These are phyloP conservation scores for Chymomyza fuscimana DNA, from an alignment of 2,888 invertebrate genomes.

Conservation along the genomic window DNA sequence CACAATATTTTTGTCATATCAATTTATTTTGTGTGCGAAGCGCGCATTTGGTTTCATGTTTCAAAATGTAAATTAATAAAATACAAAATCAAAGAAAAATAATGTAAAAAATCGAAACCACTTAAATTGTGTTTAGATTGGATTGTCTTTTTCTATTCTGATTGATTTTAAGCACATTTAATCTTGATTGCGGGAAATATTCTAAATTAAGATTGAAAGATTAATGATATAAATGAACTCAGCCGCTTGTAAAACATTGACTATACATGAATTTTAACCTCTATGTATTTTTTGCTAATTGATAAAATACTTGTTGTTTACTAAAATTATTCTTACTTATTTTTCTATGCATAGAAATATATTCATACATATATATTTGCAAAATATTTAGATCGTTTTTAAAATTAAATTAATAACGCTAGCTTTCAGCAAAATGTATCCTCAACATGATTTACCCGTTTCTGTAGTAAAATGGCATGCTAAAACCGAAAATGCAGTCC, in stretches of 20 bases:
- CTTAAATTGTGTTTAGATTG: conserved; percentile 1
- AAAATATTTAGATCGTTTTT: too few species aligned
- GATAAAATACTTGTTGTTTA: conserved; percentile 18
- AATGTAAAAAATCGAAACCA: neutral
- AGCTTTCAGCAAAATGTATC: too few species aligned
- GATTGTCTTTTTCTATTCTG: neutral
- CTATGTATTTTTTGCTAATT: neutral
- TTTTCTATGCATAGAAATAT: too few species aligned
- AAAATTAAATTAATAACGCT: too few species aligned
- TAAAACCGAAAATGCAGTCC: too few species aligned
- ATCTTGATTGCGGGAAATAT: neutral
- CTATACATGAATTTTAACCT: neutral
- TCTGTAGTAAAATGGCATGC: too few species aligned
- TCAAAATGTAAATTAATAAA: neutral
- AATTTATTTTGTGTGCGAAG: neutral
- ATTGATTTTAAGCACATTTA: neutral
- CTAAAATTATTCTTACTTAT: too few species aligned
- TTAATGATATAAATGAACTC: neutral
- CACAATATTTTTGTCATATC: neutral
- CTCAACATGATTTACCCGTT: too few species aligned
- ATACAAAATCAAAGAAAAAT: neutral
- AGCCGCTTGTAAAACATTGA: neutral
- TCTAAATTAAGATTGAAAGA: neutral
- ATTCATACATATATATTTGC: too few species aligned
- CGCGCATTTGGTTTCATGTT: neutral